These are phyloP conservation scores for Seriola quinqueradiata DNA, from an alignment of 2,113 vertebrate species.

Conservation along the genomic window DNA sequence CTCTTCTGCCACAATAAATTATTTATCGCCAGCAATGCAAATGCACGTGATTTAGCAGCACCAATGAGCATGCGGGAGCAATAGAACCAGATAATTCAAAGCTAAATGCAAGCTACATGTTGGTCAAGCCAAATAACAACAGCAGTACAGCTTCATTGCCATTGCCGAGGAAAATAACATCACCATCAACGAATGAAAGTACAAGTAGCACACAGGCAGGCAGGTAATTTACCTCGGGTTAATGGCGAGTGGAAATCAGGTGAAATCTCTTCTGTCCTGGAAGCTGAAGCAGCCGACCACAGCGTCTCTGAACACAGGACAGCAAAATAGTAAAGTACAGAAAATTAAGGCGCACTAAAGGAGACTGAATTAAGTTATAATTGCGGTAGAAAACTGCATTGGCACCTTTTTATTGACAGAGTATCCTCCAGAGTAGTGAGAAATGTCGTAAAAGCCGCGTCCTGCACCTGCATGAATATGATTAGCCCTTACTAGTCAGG, in stretches of 20 bases:
- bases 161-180: too few species aligned
- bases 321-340: too few species aligned
- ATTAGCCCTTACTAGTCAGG: background rate
- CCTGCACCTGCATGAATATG: background rate
- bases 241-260: background rate
- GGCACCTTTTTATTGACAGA: too few species aligned
- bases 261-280: background rate
- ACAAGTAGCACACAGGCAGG: background rate
- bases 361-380: too few species aligned
- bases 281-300: too few species aligned
- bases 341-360: background rate
- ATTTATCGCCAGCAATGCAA: too few species aligned
- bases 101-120: too few species aligned
- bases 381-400: too few species aligned
- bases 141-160: too few species aligned
- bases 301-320: too few species aligned
- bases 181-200: background rate
- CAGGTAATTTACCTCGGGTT: background rate
- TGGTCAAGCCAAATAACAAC: background rate
- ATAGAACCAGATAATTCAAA: too few species aligned
- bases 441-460: background rate
- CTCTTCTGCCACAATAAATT: too few species aligned
- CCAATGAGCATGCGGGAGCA: background rate
- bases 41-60: background rate
- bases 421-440: background rate